Conservation (phyloP, 2,888 invertebrate genomes). For the Aphidoletes aphidimyza region DNA sequence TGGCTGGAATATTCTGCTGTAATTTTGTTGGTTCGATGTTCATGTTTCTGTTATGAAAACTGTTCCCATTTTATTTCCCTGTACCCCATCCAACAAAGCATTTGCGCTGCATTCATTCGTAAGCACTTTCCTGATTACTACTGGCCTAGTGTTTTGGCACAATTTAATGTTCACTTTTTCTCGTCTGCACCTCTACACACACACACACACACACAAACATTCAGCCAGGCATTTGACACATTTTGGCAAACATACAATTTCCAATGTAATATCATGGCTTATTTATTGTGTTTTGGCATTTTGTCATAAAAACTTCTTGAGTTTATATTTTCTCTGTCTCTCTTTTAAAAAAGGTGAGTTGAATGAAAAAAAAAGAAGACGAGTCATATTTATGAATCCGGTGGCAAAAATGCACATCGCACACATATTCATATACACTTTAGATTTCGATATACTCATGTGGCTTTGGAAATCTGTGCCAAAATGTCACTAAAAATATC, state of each 20-base stretch:
- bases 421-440: no score
- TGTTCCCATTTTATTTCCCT: neutral
- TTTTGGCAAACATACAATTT: conserved; percentile 25
- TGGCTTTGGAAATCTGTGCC: no score
- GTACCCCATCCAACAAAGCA: no score
- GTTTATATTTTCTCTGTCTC: no score
- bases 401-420: no score
- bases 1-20: neutral
- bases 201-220: neutral
- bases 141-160: neutral
- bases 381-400: no score
- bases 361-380: neutral
- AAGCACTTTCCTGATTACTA: neutral
- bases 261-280: neutral
- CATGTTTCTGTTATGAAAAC: neutral
- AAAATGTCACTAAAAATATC: neutral
- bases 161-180: no score
- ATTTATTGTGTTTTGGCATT: neutral
- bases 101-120: neutral
- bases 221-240: neutral
- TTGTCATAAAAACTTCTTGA: no score
- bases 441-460: no score
- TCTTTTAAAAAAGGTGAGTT: neutral
- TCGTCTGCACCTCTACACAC: neutral
- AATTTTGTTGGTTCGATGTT: neutral